A percentile compares a stretch with the other conserved stretches of the same genome.
Evolutionary conservation across 1,140 invertebrate species (phyloP).

Genomic region (Pygmarrhopalites habei): DNA sequence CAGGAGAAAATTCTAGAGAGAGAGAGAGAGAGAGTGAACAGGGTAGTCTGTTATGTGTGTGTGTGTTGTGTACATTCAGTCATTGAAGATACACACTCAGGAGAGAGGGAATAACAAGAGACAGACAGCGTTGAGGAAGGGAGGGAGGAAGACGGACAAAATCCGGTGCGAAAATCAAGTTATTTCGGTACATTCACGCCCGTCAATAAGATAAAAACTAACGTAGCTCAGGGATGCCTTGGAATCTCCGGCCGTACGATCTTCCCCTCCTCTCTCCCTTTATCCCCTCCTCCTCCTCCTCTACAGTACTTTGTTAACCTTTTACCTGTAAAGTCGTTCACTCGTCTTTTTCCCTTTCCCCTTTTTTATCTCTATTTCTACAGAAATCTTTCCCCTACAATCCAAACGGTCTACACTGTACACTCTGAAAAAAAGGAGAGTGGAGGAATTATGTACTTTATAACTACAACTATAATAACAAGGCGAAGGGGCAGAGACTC

Average conservation of each 20-base stretch:
- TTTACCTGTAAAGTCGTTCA: background rate
- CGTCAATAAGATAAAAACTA: slow-evolving; percentile 20
- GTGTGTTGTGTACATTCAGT: too few species aligned
- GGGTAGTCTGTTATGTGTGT: too few species aligned
- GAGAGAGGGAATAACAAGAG: slow-evolving; percentile 16
- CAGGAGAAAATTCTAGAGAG: background rate
- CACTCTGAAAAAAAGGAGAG: too few species aligned
- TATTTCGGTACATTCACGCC: slow-evolving; percentile 28
- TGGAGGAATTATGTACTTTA: too few species aligned
- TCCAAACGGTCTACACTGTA: too few species aligned
- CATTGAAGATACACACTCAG: too few species aligned
- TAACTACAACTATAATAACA: too few species aligned
- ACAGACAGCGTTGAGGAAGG: slow-evolving; percentile 1
- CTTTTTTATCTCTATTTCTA: background rate
- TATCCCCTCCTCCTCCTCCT: background rate
- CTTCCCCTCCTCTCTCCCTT: background rate
- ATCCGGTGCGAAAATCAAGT: slow-evolving; percentile 28
- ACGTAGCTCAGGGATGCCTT: background rate
- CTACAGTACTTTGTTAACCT: background rate
- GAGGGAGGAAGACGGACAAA: slow-evolving; percentile 6
- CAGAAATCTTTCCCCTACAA: too few species aligned
- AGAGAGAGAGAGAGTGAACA: background rate
- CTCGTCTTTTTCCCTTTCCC: background rate
- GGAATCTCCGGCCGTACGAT: background rate
- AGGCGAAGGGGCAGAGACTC: too few species aligned